Conservation (phyloP, 30 jellyfish, hydroid and myxozoan species). For the Cassiopea andromeda region DNA sequence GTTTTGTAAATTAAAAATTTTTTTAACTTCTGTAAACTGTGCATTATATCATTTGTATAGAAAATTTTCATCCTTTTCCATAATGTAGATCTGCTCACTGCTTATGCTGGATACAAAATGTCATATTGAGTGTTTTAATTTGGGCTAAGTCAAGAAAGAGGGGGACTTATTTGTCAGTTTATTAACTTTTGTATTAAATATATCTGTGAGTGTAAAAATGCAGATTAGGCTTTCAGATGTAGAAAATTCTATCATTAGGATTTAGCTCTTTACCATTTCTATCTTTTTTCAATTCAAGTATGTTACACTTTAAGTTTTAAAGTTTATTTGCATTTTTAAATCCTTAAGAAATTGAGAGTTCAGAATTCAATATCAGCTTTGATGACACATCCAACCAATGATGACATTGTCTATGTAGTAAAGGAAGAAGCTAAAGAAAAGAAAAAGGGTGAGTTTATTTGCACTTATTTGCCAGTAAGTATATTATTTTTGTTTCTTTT, state of each 20-base stretch:
- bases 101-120: too few species aligned
- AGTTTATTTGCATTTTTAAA: not conserved
- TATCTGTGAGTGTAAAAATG: too few species aligned
- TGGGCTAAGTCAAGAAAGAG: too few species aligned
- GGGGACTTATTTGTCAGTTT: too few species aligned
- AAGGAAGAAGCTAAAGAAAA: not conserved
- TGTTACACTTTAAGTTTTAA: not conserved
- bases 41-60: too few species aligned
- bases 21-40: too few species aligned
- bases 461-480: not conserved
- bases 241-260: not conserved
- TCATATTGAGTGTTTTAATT: too few species aligned
- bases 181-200: too few species aligned
- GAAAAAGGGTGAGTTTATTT: not conserved
- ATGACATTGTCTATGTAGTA: constrained; percentile 24
- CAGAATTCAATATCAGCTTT: not conserved
- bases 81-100: too few species aligned
- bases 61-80: too few species aligned
- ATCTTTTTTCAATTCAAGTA: not conserved
- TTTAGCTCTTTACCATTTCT: not conserved
- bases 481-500: not conserved
- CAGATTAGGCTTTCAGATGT: too few species aligned
- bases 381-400: constrained; percentile 35
- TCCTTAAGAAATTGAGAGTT: not conserved
- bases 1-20: too few species aligned